Base-by-base conservation (phyloP, 2,113 vertebrate species). In the Globicephala melas region DNA sequence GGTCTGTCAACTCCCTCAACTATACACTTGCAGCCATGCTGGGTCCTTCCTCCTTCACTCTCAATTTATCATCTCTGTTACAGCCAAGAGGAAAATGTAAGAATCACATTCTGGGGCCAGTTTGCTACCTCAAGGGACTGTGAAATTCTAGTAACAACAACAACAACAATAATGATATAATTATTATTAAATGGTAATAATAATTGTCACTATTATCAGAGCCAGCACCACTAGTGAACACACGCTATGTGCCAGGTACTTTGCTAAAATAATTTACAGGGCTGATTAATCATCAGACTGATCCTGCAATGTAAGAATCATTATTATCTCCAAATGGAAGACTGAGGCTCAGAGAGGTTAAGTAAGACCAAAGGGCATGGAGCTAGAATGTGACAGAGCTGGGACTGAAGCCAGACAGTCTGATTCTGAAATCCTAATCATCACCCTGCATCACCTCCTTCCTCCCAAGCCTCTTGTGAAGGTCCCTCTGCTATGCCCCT, bases 31-130 rank as follows among this genome's bases (percentile, higher is more conserved):
- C 62, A 58, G 77, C 67, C 15, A 26, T 0, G 8, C 80, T 21
- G 82, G 83, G 28, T 73, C 84, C 74, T 93, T 44, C 79, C 23
- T n/a, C 10, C 26, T 89, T 79, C 53, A 20, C 83, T 86, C 92
- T 33, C 70, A n/a, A 85, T 87, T 70, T 55, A 80, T 97, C 96
- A 96, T 50, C 86, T 82, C 31, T 2, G 31, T 71, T 58, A 63
- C 33, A 62, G 62, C 53, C 60, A 58, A 71, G 55, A 91, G 26
- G 44, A 85, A 85, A 67, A 50, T 4, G 26, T 4, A 26, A 44
- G 65, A 76, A 65, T 33, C 70, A 17, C 0, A 50, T n/a, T 58
- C 60, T 6, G 62, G 41, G 38, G 21, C 67, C 36, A 8, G 70
- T 65, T 6, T 18, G 20, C 53, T 63, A 53, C 58, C 89, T 36